Evolutionary conservation across 2,888 invertebrate genomes (phyloP).

Genomic region (Chloromyia formosa): DNA sequence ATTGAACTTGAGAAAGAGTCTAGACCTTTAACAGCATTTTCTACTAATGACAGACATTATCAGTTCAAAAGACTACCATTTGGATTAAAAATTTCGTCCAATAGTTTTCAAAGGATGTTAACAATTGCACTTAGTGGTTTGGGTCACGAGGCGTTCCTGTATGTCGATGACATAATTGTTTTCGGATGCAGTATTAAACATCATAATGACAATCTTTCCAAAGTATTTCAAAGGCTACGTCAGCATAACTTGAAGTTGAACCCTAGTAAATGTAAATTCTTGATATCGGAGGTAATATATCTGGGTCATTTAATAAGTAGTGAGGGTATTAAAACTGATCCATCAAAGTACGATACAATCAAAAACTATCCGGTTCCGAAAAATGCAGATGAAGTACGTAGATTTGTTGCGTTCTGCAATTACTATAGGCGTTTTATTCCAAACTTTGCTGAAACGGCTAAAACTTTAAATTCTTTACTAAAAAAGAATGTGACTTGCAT

Average conservation of each 20-base stretch:
- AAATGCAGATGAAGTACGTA: too few species aligned
- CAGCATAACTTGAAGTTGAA: constrained; percentile 6
- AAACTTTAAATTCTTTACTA: constrained; percentile 48
- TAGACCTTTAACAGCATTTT: constrained; percentile 8
- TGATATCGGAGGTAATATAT: constrained; percentile 2
- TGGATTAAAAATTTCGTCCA: constrained; percentile 18
- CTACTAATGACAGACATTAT: not conserved
- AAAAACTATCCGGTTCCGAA: constrained; percentile 52
- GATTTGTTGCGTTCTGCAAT: too few species aligned
- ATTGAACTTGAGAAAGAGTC: too few species aligned
- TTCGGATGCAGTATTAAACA: not conserved
- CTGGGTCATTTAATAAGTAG: constrained; percentile 43
- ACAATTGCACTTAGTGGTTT: constrained; percentile 6
- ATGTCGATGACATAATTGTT: too few species aligned
- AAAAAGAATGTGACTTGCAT: constrained; percentile 50
- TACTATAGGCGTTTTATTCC: constrained; percentile 45
- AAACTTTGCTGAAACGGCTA: constrained; percentile 44
- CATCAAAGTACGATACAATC: constrained; percentile 50
- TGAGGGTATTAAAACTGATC: too few species aligned
- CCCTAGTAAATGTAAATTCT: constrained; percentile 7
- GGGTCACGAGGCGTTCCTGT: not conserved
- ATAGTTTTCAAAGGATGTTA: constrained; percentile 30
- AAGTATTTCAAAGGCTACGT: not conserved
- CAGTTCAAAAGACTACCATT: constrained; percentile 26
- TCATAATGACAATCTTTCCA: not conserved